phyloP scores from a whole-genome alignment of 2,113 vertebrate genomes.

The Ondatra zibethicus region DNA sequence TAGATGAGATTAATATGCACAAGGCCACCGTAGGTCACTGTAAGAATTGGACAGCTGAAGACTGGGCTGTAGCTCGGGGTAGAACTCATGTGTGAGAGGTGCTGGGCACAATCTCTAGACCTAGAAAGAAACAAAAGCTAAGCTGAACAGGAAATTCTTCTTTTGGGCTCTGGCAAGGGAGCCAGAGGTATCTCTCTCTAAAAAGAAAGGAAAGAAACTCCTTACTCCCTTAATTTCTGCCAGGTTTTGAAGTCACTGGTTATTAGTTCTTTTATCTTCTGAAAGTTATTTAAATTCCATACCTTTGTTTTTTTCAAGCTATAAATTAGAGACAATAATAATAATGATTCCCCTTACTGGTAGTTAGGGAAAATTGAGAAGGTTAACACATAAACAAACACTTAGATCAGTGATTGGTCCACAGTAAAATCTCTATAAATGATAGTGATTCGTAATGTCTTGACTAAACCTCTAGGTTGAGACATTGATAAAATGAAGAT shows the following conservation, averaged over 20 bases:
- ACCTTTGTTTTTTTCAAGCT: constrained; percentile 20
- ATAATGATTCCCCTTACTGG: neutral
- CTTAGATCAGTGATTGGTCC: neutral
- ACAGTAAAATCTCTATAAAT: neutral
- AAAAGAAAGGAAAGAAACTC: neutral
- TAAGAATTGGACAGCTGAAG: neutral
- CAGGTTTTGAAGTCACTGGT: neutral
- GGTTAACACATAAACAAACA: neutral
- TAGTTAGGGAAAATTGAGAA: neutral
- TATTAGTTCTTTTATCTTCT: neutral
- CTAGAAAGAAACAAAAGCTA: neutral
- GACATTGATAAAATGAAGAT: neutral
- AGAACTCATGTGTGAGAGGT: neutral
- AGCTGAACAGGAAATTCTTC: neutral
- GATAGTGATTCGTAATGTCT: neutral
- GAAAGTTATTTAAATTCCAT: constrained; percentile 22
- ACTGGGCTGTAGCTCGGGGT: neutral
- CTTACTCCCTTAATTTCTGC: neutral
- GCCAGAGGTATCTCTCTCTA: neutral
- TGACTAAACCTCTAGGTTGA: neutral
- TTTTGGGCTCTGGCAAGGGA: neutral
- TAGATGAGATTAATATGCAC: too few relatives aligned
- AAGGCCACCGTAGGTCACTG: neutral
- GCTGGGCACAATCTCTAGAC: too few relatives aligned
- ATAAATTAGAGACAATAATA: constrained; percentile 32